These are phyloP conservation scores for Caenorhabditis sulstoni DNA, from an alignment of 2,888 invertebrate genomes.

Conservation along the genomic window DNA sequence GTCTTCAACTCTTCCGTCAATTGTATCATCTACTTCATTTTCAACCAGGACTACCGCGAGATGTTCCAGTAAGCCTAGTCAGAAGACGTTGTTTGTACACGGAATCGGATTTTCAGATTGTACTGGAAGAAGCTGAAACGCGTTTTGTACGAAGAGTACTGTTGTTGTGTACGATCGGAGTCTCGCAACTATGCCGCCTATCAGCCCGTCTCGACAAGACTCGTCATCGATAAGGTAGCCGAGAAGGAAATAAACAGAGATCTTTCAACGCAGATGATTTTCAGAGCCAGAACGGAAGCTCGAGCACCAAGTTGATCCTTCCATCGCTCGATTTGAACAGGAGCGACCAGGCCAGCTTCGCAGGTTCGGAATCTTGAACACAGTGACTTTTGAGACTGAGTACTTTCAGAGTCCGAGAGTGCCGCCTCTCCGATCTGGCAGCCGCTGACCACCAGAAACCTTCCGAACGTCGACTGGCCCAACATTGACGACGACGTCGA, in stretches of 20 bases:
- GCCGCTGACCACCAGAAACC: conserved; percentile 63
- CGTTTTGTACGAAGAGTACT: conserved; percentile 54
- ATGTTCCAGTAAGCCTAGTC: conserved; percentile 67
- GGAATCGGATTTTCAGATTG: conserved; percentile 31
- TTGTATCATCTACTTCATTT: conserved; percentile 79
- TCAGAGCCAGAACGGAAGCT: conserved; percentile 44
- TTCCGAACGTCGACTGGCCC: conserved; percentile 69
- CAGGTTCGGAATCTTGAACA: conserved; percentile 10
- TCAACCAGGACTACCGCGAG: conserved; percentile 78
- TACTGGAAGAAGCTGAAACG: conserved; percentile 42
- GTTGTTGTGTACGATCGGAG: conserved; percentile 48
- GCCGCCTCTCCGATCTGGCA: conserved; percentile 70
- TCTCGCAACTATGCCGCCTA: conserved; percentile 45
- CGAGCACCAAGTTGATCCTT: conserved; percentile 47
- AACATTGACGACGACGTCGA: conserved; percentile 71
- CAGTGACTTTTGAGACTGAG: no score
- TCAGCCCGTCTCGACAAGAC: conserved; percentile 58
- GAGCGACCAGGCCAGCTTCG: conserved; percentile 53
- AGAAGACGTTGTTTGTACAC: no score
- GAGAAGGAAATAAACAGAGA: background rate
- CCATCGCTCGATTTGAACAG: conserved; percentile 47
- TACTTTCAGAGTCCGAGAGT: conserved; percentile 53
- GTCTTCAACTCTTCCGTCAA: conserved; percentile 80
- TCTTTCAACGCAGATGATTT: conserved; percentile 2
- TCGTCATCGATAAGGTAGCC: conserved; percentile 54